phyloP scores from a whole-genome alignment of 2,888 invertebrate genomes.

The Lepidocyrtoides sp. region DNA sequence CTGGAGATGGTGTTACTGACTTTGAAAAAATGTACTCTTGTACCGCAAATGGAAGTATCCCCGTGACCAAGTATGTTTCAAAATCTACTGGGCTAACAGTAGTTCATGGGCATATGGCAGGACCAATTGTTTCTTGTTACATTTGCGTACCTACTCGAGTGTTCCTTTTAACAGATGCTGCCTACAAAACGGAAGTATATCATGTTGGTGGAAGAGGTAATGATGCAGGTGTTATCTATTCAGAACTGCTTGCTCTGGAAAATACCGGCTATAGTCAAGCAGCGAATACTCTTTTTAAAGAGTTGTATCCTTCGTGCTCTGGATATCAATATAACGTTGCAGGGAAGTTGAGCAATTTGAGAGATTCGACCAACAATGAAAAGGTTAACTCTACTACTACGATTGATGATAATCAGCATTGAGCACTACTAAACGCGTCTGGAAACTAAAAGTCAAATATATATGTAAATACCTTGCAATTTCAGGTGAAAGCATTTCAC shows the following conservation, averaged over 20 bases:
- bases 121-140: conserved; percentile 95
- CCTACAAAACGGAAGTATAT: conserved; percentile 96
- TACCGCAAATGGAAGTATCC: conserved; percentile 91
- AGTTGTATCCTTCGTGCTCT: conserved; percentile 93
- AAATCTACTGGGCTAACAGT: conserved; percentile 93
- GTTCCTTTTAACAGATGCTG: conserved; percentile 90
- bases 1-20: too few species aligned
- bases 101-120: conserved; percentile 93
- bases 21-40: conserved; percentile 89
- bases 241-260: conserved; percentile 96
- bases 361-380: conserved; percentile 92
- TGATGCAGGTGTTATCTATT: conserved; percentile 98
- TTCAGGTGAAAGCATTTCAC: conserved; percentile 93
- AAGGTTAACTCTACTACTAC: too few species aligned
- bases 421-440: too few species aligned
- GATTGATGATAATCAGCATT: too few species aligned
- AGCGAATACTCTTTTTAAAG: conserved; percentile 89
- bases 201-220: conserved; percentile 95
- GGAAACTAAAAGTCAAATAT: too few species aligned
- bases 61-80: conserved; percentile 93
- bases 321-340: conserved; percentile 96
- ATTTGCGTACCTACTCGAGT: conserved; percentile 87
- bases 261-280: conserved; percentile 92
- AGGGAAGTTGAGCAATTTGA: conserved; percentile 94
- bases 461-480: too few species aligned